Evolutionary conservation across 2,797 vertebrate species (phyloP).

Genomic region (Tenualosa ilisha): DNA sequence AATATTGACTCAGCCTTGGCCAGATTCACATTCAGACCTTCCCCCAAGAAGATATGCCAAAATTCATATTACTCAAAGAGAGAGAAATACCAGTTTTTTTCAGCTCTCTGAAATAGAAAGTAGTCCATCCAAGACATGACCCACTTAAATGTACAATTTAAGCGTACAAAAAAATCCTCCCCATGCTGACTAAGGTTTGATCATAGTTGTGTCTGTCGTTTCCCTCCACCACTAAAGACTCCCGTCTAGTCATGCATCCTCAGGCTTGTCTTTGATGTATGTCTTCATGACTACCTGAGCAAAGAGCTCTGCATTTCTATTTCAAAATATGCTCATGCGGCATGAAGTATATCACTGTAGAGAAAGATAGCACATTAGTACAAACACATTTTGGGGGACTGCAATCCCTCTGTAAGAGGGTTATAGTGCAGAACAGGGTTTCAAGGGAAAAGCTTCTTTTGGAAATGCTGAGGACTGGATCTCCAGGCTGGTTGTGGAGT

Average conservation of each 20-base stretch:
- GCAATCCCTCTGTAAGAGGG: not conserved
- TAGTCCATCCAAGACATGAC: not conserved
- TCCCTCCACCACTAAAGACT: not conserved
- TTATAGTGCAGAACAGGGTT: not conserved
- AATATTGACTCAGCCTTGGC: not conserved
- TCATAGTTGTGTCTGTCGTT: not conserved
- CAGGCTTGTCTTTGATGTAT: not conserved
- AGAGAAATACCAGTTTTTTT: not conserved
- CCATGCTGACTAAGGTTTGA: not conserved
- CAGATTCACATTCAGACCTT: not conserved
- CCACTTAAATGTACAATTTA: not conserved
- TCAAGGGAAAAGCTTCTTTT: not conserved
- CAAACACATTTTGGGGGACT: not conserved
- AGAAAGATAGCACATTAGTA: not conserved
- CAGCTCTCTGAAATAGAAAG: not conserved
- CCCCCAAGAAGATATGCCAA: not conserved
- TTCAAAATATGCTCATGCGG: not conserved
- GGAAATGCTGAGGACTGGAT: not conserved
- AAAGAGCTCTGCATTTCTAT: not conserved
- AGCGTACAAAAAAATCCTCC: not conserved
- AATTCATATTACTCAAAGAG: not conserved
- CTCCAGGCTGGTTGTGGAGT: not conserved
- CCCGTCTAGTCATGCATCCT: not conserved
- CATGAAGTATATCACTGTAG: not conserved
- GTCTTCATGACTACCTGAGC: not conserved